Evolutionary conservation across 2,888 invertebrate genomes (phyloP), one percentile per base, ranked within the genome.

Genomic region (Cynaeus angustus): DNA sequence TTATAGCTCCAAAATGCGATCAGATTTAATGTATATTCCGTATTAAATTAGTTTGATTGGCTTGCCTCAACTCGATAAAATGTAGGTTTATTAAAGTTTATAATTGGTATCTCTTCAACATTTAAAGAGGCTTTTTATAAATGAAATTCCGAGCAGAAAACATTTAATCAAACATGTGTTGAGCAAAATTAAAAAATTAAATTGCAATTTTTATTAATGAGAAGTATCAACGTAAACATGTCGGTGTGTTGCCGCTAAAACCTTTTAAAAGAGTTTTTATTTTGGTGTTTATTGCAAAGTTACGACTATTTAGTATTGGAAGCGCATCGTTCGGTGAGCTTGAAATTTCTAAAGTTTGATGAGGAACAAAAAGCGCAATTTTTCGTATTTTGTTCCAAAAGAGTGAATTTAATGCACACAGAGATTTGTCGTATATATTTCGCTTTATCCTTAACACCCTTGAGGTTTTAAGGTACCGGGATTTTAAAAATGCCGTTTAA

Each of bases 391-490:
- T 7, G 43, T 59, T 59, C 30, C 13, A 16, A 45, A 33, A 33
- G 33, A 46, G 14, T 43, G 48, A 38, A 61, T 61, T 61, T 61
- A 61, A 61, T 61, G 14, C 46, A 59, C 30, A 48, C 21, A 61
- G 37, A 50, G 48, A 61, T 61, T 61, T 61, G 48, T 61, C 38
- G 61, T 61, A 26, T 61, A 61, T 21, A 48, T 61, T 61, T 38
- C 64, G 53, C 16, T 16, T 64, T 53, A 64, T 62, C 64, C 43
- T 53, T 53, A 53, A 45, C 64, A 53, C 64, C 52, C 53, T 53
- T 64, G 64, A 64, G 45, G 53, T 53, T 53, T 53, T 53, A 26
- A 48, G 53, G 53, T 53, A 53, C 33, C 10, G 53, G n/a, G 64
- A 64, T 64, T 64, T 64, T 53, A 33, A 28, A 64, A 64, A 52